Conservation (phyloP, 2,888 invertebrate species). For the Sipha maydis region DNA sequence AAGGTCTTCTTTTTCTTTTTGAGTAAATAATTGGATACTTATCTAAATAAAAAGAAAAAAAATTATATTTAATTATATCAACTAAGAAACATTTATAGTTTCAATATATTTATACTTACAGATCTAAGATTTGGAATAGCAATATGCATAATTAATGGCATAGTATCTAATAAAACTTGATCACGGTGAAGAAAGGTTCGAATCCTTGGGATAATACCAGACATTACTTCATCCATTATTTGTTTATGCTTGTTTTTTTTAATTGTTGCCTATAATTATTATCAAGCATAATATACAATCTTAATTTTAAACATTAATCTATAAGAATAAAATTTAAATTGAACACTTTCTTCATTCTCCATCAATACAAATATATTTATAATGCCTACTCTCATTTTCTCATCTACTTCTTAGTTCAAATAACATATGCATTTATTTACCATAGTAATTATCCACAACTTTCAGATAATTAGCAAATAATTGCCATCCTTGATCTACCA, state of each 20-base stretch:
- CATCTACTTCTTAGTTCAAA: not conserved
- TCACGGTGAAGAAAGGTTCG: slow-evolving; percentile 69
- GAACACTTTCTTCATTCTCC: not conserved
- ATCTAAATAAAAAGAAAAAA: slow-evolving; percentile 67
- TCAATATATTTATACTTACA: slow-evolving; percentile 68
- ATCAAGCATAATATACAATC: slow-evolving; percentile 2
- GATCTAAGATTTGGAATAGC: slow-evolving; percentile 80
- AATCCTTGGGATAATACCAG: slow-evolving; percentile 73
- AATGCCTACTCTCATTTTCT: no score
- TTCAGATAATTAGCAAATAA: no score
- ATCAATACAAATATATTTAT: no score
- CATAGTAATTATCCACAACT: no score
- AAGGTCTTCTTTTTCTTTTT: slow-evolving; percentile 77
- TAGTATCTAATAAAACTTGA: slow-evolving; percentile 74
- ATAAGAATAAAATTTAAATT: not conserved
- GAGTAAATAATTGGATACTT: slow-evolving; percentile 78
- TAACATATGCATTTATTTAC: no score
- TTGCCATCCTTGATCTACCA: no score
- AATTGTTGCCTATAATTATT: slow-evolving; percentile 71
- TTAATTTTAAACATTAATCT: not conserved
- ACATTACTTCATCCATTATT: slow-evolving; percentile 73
- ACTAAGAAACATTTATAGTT: not conserved
- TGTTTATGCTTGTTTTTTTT: slow-evolving; percentile 70
- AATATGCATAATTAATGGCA: slow-evolving; percentile 78
- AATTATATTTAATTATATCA: slow-evolving; percentile 17